Conservation (phyloP, 2,888 invertebrate genomes). For the Norana najaformis region DNA sequence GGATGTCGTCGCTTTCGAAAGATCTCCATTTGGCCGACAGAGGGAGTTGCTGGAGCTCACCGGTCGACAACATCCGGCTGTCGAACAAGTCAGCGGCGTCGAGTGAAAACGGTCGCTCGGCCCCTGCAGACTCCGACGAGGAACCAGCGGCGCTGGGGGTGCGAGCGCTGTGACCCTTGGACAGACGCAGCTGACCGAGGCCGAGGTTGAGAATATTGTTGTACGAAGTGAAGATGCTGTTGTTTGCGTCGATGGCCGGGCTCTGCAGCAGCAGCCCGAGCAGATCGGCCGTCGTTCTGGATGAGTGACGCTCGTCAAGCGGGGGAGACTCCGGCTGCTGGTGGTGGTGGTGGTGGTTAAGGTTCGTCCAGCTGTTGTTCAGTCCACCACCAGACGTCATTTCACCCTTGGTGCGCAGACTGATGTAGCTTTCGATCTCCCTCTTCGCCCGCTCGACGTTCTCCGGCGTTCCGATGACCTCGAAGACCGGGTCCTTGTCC, state of each 20-base stretch:
- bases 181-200: neutral
- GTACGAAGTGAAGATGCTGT: conserved; percentile 23
- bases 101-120: neutral
- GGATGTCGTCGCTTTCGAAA: conserved; percentile 14
- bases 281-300: neutral
- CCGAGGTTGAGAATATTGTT: conserved; percentile 24
- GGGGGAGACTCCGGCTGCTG: neutral
- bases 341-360: neutral
- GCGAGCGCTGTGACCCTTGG: neutral
- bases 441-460: conserved; percentile 93
- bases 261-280: neutral
- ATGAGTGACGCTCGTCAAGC: neutral
- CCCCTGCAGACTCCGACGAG: neutral
- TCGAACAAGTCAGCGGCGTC: conserved; percentile 8
- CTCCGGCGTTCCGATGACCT: conserved; percentile 94
- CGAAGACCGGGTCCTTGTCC: conserved; percentile 98
- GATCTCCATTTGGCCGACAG: conserved; percentile 19
- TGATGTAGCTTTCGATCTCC: conserved; percentile 97
- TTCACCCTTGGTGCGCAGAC: conserved; percentile 78
- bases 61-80: neutral
- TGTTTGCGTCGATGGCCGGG: neutral
- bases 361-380: conserved; percentile 20
- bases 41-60: neutral
- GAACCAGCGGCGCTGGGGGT: neutral
- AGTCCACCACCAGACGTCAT: neutral